Evolutionary conservation across 2,888 invertebrate genomes (phyloP).

Genomic region (Drosophila quinaria): DNA sequence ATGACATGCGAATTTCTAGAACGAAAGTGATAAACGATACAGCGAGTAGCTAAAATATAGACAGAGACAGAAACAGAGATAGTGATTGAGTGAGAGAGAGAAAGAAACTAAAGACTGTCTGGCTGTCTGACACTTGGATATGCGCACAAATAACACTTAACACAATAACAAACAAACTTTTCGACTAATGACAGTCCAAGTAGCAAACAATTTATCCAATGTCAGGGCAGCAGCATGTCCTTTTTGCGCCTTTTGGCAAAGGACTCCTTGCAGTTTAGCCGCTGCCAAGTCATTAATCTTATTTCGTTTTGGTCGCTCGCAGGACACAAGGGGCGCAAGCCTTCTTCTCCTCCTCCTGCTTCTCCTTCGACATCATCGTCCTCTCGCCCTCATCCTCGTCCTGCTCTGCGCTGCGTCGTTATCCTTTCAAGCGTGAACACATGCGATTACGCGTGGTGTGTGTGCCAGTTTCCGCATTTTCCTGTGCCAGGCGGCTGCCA

Average conservation of each 20-base stretch:
- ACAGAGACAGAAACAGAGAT: background rate
- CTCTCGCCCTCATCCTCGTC: background rate
- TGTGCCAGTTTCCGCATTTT: slow-evolving; percentile 84
- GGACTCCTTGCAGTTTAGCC: slow-evolving; percentile 33
- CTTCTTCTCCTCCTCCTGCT: too few relatives aligned
- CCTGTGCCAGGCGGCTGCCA: slow-evolving; percentile 83
- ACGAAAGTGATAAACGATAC: slow-evolving; percentile 80
- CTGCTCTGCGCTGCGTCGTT: slow-evolving; percentile 58
- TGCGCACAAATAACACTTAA: slow-evolving; percentile 84
- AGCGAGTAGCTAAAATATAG: slow-evolving; percentile 29
- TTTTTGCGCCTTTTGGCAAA: slow-evolving; percentile 37
- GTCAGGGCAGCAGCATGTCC: slow-evolving; percentile 63
- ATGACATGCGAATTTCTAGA: slow-evolving; percentile 64
- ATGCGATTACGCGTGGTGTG: slow-evolving; percentile 84
- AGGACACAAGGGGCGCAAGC: slow-evolving; percentile 32
- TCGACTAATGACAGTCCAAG: slow-evolving; percentile 84
- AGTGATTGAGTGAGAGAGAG: slow-evolving; percentile 13
- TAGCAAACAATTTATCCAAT: slow-evolving; percentile 82
- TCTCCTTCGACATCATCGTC: slow-evolving; percentile 13
- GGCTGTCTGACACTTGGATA: slow-evolving; percentile 76
- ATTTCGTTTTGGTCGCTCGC: slow-evolving; percentile 75
- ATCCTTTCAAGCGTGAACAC: slow-evolving; percentile 85
- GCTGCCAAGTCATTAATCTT: slow-evolving; percentile 84
- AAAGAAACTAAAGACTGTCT: slow-evolving; percentile 18
- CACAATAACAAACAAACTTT: slow-evolving; percentile 84